Conservation (phyloP, 2,797 vertebrate genomes). For the Podarcis lilfordi region DNA sequence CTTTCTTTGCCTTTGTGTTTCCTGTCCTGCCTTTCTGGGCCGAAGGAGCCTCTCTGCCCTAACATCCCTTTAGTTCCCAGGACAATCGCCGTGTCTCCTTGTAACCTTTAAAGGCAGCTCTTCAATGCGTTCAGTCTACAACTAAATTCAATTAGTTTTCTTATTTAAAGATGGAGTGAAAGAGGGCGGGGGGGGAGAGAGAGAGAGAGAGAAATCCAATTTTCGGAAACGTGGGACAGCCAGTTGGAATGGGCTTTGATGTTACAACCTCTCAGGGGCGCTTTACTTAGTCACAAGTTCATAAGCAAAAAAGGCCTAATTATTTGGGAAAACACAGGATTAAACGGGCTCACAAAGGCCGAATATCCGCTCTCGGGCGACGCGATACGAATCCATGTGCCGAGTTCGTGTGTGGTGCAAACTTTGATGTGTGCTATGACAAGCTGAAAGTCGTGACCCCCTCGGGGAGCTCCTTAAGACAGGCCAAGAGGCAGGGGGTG, state of each 20-base stretch:
- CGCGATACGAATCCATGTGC: constrained; percentile 71
- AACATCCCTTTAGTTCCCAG: constrained; percentile 63
- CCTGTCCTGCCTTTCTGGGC: not conserved
- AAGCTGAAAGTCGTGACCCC: constrained; percentile 78
- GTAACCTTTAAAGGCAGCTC: constrained; percentile 68
- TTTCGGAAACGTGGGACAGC: constrained; percentile 72
- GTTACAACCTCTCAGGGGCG: constrained; percentile 77
- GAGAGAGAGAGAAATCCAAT: constrained; percentile 79
- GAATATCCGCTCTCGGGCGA: constrained; percentile 77
- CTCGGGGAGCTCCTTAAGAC: constrained; percentile 69
- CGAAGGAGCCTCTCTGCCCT: not conserved
- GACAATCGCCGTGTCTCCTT: constrained; percentile 61
- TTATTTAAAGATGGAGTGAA: constrained; percentile 52
- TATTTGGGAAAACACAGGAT: constrained; percentile 81
- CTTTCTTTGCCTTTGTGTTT: not conserved
- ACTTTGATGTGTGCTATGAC: constrained; percentile 82
- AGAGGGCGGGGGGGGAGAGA: not conserved
- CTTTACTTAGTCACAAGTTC: constrained; percentile 85
- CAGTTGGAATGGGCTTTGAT: constrained; percentile 79
- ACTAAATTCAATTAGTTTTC: constrained; percentile 80
- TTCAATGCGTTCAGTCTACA: constrained; percentile 73
- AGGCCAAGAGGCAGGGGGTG: constrained; percentile 44
- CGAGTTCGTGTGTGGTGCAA: constrained; percentile 84
- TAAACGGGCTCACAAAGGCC: constrained; percentile 75
- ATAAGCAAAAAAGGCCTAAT: constrained; percentile 83